phyloP scores from a whole-genome alignment of 2,113 vertebrate species.

The Isichthys henryi region DNA sequence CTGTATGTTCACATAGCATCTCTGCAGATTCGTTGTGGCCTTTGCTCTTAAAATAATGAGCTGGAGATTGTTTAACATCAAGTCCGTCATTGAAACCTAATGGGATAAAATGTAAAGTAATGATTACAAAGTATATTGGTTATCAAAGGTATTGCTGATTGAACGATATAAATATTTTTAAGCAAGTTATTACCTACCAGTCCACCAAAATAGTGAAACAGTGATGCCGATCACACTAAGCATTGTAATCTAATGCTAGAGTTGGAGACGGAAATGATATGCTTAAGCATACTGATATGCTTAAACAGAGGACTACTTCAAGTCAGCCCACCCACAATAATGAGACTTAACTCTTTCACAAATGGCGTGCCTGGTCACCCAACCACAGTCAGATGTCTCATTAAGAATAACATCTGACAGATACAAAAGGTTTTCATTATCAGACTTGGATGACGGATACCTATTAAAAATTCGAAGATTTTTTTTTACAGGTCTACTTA shows the following conservation, averaged over 20 bases:
- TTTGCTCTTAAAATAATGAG: not conserved
- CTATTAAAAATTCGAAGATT: conserved; percentile 26
- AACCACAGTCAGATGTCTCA: conserved; percentile 12
- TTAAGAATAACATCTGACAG: conserved; percentile 18
- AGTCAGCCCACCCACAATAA: not conserved
- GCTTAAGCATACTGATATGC: not conserved
- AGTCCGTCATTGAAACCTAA: conserved; percentile 10
- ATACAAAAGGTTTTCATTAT: conserved; percentile 31
- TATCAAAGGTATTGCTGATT: not conserved
- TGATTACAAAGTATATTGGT: not conserved
- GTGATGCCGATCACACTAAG: not conserved
- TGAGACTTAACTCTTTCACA: not conserved
- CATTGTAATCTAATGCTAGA: not conserved
- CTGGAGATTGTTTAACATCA: conserved; percentile 19
- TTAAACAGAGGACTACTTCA: not conserved
- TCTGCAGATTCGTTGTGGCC: not conserved
- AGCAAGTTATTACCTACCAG: conserved; percentile 6
- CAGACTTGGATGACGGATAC: not conserved
- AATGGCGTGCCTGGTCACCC: conserved; percentile 5
- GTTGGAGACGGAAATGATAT: not conserved
- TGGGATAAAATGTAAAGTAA: not conserved
- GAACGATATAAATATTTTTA: not conserved
- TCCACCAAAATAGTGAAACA: not conserved
- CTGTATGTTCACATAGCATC: conserved; percentile 22
- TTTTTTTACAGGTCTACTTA: conserved; percentile 30